Evolutionary conservation across 2,888 invertebrate genomes (phyloP).

Genomic region (Drosophila paucipuncta): DNA sequence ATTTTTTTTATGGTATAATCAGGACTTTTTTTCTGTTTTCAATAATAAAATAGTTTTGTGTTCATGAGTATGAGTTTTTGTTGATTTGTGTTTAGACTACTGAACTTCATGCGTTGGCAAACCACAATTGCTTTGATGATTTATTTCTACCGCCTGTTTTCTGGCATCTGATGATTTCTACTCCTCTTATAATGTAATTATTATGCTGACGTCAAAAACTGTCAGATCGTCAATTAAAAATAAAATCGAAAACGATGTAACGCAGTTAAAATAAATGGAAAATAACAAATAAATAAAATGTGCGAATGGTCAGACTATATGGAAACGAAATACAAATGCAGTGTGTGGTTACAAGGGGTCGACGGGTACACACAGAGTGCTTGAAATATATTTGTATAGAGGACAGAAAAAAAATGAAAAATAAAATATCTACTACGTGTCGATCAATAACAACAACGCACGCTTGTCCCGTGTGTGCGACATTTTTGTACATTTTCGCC

Average conservation of each 20-base stretch:
- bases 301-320: slow-evolving; percentile 28
- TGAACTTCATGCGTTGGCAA: not conserved
- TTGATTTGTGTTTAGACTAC: not conserved
- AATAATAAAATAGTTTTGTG: not conserved
- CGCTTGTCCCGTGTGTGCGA: slow-evolving; percentile 63
- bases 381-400: slow-evolving; percentile 32
- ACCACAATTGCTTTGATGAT: slow-evolving; percentile 18
- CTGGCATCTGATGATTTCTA: slow-evolving; percentile 13
- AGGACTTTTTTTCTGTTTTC: not conserved
- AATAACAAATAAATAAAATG: slow-evolving; percentile 41
- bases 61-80: not conserved
- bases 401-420: slow-evolving; percentile 37
- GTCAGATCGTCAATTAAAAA: slow-evolving; percentile 44
- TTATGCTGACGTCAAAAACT: slow-evolving; percentile 71
- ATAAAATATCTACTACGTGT: slow-evolving; percentile 47
- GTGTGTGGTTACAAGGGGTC: slow-evolving; percentile 36
- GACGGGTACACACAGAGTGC: slow-evolving; percentile 25
- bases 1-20: not conserved
- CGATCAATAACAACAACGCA: slow-evolving; percentile 62
- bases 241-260: slow-evolving; percentile 24
- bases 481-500: slow-evolving; percentile 77
- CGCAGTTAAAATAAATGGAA: slow-evolving; percentile 20
- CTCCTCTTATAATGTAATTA: slow-evolving; percentile 75
- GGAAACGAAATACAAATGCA: slow-evolving; percentile 30
- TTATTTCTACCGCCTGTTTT: slow-evolving; percentile 19